phyloP scores from a whole-genome alignment of 1,140 invertebrate genomes.

The Amyelois transitella region DNA sequence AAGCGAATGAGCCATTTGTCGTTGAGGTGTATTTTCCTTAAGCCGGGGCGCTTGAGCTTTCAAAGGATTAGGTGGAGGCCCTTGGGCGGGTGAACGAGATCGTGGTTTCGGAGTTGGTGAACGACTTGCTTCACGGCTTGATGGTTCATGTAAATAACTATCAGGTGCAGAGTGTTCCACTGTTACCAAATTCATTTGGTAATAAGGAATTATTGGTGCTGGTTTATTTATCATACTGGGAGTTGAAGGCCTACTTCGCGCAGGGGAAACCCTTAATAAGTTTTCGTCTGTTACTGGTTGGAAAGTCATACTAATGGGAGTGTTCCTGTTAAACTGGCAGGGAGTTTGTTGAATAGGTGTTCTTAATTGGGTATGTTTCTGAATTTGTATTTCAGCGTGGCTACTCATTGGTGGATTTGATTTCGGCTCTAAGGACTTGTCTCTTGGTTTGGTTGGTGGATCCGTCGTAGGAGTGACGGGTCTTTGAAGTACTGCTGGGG shows the following conservation, averaged over 20 bases:
- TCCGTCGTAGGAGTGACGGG: conserved; percentile 47
- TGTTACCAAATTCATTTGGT: conserved; percentile 79
- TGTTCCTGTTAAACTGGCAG: conserved; percentile 47
- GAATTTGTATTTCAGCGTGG: conserved; percentile 12
- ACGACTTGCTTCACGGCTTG: conserved; percentile 72
- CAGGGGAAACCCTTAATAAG: conserved; percentile 57
- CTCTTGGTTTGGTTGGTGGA: conserved; percentile 32
- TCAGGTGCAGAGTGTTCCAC: conserved; percentile 75
- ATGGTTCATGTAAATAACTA: conserved; percentile 74
- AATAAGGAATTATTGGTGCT: conserved; percentile 78
- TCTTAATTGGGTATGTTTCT: conserved; percentile 27
- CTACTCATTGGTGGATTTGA: conserved; percentile 6
- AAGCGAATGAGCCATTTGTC: conserved; percentile 31
- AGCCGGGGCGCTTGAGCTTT: conserved; percentile 75
- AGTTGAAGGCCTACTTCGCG: conserved; percentile 72
- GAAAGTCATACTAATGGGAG: conserved; percentile 70
- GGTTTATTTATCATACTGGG: conserved; percentile 80
- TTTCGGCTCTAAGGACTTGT: conserved; percentile 38
- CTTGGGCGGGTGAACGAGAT: conserved; percentile 76
- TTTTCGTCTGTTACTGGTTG: conserved; percentile 76
- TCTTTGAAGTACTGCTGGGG: conserved; percentile 44
- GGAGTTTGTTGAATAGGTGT: conserved; percentile 28
- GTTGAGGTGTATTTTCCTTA: conserved; percentile 54
- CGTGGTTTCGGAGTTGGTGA: conserved; percentile 76
- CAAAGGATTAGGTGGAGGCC: conserved; percentile 77